Percentiles rank a stretch among this genome's conserved stretches.
Evolutionary conservation across 53 echinoderm and acorn worm species (phyloP).

Genomic region (Arbacia lixula): DNA sequence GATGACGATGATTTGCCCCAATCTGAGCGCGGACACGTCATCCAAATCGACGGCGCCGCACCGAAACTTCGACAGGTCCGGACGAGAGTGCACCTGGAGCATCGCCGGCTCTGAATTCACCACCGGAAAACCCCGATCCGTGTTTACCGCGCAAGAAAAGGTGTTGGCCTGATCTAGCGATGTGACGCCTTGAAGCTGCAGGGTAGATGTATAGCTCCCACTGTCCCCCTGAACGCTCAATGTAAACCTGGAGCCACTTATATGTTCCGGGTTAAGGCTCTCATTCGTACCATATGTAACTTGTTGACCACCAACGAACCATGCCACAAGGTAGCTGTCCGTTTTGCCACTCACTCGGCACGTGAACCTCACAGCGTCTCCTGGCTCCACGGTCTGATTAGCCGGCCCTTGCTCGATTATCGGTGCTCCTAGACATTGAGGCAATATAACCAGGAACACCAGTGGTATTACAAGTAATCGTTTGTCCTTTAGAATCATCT

Average conservation of each 20-base stretch:
- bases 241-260: neutral
- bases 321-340: neutral
- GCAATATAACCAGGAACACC: no score
- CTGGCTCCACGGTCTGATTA: neutral
- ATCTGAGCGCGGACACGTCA: neutral
- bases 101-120: neutral
- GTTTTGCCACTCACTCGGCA: constrained; percentile 9
- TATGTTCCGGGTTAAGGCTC: constrained; percentile 2
- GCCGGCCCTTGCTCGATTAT: neutral
- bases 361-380: neutral
- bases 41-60: neutral
- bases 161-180: neutral
- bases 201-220: constrained; percentile 3
- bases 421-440: neutral
- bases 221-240: neutral
- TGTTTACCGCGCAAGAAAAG: neutral
- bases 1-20: neutral
- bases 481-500: neutral
- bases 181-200: neutral
- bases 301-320: neutral
- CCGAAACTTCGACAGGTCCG: neutral
- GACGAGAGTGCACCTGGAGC: neutral
- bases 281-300: constrained; percentile 12
- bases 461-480: no score
- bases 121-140: neutral